Evolutionary conservation across 2,113 vertebrate genomes (phyloP).

Genomic region (Nyctibius bracteatus): DNA sequence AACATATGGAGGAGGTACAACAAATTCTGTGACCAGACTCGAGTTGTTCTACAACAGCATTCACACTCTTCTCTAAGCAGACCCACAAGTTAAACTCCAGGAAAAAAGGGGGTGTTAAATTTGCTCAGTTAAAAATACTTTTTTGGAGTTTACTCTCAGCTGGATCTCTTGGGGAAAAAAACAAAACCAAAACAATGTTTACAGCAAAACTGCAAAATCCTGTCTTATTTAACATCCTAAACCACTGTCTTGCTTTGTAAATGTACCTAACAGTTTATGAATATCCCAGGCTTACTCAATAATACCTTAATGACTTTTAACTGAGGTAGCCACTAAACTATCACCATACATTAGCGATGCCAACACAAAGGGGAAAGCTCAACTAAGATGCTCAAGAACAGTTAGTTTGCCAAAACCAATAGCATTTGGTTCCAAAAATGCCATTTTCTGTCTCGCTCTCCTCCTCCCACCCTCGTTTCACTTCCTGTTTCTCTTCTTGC

Average conservation of each 20-base stretch:
- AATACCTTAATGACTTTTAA: slow-evolving; percentile 5
- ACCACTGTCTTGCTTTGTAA: neutral
- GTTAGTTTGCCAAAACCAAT: neutral
- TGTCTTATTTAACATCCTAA: neutral
- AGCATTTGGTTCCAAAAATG: neutral
- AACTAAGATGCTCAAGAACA: neutral
- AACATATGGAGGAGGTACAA: neutral
- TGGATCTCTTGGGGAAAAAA: neutral
- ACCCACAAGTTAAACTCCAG: neutral
- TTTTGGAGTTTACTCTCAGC: neutral
- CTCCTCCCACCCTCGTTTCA: neutral
- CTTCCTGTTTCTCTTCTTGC: neutral
- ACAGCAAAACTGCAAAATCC: neutral
- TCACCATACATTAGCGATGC: neutral
- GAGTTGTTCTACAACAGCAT: neutral
- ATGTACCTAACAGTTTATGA: neutral
- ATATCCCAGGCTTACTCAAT: neutral
- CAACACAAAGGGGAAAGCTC: neutral
- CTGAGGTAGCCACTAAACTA: slow-evolving; percentile 15
- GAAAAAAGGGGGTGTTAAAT: neutral
- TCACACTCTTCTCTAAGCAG: neutral
- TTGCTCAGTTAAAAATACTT: neutral
- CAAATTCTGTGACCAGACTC: neutral
- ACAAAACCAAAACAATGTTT: neutral
- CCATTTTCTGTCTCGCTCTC: neutral